Base-by-base conservation (phyloP, 2,888 invertebrate genomes). In the Cephus pygmeus region DNA sequence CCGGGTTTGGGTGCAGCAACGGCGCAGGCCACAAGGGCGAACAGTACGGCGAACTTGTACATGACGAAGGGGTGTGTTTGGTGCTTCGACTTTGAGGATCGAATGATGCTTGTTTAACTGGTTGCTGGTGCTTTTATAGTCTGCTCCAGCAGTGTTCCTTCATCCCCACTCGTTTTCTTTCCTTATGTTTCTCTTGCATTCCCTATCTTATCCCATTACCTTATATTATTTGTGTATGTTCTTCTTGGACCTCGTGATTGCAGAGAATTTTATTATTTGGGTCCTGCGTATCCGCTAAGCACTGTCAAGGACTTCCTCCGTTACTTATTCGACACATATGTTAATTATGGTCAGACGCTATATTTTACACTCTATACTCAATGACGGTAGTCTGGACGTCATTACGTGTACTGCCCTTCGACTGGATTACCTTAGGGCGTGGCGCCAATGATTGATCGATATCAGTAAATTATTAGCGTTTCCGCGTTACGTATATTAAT, bases 1-100 rank as follows among this genome's bases (percentile, higher is more conserved):
- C 89, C 87, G 1, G 88, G 89, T 74, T 86, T 83, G 23, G 92
- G 92, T 76, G 89, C 92, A 84, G 93, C 93, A n/a, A 92, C 88
- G 73, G 87, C 89, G 82, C 92, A 89, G 81, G 92, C 89, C 76
- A 89, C 80, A 73, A 88, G 76, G 71, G 86, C 89, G 79, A 88
- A 80, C 34, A 90, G 82, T 23, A 83, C 87, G 77, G 83, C 81
- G 79, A 88, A 79, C 84, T 90, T 89, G 87, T 82, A 88, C 90
- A 90, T 90, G 76, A 31, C 80, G 79, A 79, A 36, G 12, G 69
- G 30, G 3, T 75, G 30, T 31, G 68, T 73, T 12, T 76, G n/a
- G 75, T 35, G 81, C 73, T 76, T 73, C 34, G 73, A 80, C 77
- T 34, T 35, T 83, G 83, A 81, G 84, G 84, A 83, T 82, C 85